These are phyloP conservation scores for Carollia perspicillata DNA, from an alignment of 2,113 vertebrate genomes.

Conservation along the genomic window DNA sequence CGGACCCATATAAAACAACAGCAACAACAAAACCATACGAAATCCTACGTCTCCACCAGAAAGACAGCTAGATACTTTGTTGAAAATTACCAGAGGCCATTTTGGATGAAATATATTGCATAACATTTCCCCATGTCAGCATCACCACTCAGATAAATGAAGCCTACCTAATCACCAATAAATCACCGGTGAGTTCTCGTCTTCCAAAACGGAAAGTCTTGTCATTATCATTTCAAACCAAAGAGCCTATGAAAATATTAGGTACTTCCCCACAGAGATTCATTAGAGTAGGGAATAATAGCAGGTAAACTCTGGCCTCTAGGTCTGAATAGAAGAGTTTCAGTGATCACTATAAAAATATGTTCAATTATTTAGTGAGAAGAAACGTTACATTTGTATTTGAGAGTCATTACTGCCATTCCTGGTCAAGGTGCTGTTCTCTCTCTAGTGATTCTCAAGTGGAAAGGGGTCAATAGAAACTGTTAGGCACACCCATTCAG, in stretches of 20 bases:
- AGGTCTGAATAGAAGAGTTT: background rate
- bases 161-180: background rate
- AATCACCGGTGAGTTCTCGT: background rate
- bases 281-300: background rate
- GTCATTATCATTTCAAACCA: slow-evolving; percentile 36
- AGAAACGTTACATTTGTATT: background rate
- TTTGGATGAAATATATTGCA: background rate
- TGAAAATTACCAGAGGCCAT: background rate
- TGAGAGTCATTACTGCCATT: background rate
- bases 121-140: background rate
- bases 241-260: background rate
- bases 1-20: background rate
- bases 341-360: background rate
- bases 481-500: background rate
- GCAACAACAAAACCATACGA: background rate
- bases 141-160: background rate
- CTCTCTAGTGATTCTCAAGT: background rate
- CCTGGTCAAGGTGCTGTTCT: background rate
- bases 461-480: background rate
- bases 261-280: background rate
- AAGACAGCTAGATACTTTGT: background rate
- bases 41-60: background rate
- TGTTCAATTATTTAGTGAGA: background rate
- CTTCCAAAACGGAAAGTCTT: background rate
- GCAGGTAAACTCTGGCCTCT: background rate